Percentiles rank a stretch among this genome's conserved stretches.
Conservation (phyloP, 53 echinoderm and acorn worm species). For the Pentamera pediparva region DNA sequence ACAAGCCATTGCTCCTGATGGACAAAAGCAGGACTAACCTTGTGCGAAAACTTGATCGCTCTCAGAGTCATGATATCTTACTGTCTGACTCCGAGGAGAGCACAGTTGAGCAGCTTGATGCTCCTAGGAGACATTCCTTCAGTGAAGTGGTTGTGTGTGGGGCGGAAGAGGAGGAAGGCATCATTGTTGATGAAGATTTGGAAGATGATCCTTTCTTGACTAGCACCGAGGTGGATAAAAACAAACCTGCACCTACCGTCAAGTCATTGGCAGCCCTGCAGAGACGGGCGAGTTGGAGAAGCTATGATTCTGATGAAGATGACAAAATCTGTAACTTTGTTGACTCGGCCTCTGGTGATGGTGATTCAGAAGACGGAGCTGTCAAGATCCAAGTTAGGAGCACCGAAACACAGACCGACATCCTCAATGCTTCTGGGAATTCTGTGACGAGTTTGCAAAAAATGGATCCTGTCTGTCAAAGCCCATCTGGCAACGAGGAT, state of each 20-base stretch:
- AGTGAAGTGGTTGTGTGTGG: neutral
- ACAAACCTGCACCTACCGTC: neutral
- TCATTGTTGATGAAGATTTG: no score
- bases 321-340: neutral
- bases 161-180: neutral
- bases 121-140: constrained; percentile 21
- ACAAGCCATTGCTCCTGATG: neutral
- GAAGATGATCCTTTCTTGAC: neutral
- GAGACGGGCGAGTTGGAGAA: constrained; percentile 2
- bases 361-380: neutral
- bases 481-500: neutral
- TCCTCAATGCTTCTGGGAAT: neutral
- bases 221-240: neutral
- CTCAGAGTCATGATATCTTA: constrained; percentile 6
- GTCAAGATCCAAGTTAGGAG: neutral
- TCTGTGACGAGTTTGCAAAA: neutral
- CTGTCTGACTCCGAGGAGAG: neutral
- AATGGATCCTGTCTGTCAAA: neutral
- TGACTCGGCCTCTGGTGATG: neutral
- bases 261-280: constrained; percentile 21
- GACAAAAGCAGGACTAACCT: neutral
- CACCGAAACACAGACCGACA: constrained; percentile 15
- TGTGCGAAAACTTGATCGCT: neutral
- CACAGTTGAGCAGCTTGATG: no score
- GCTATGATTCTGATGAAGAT: neutral